A percentile compares a stretch with the other conserved stretches of the same genome.
These are phyloP conservation scores for Octodon degus DNA, from an alignment of 2,113 vertebrate genomes.

Conservation along the genomic window DNA sequence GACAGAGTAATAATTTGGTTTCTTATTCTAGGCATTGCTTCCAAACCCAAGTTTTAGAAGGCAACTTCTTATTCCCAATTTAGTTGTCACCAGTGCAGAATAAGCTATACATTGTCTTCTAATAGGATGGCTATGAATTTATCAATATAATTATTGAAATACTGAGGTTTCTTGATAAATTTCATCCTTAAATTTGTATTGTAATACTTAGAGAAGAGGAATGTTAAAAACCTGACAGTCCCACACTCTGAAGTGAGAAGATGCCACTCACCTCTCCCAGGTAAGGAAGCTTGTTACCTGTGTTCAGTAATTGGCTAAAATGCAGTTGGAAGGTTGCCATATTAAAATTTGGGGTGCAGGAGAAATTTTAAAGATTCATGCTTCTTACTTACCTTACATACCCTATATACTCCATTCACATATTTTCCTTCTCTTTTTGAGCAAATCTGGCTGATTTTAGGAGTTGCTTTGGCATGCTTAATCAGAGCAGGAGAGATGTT, in stretches of 20 bases:
- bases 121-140: background rate
- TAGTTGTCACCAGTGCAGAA: background rate
- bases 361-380: conserved; percentile 2
- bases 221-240: too few relatives aligned
- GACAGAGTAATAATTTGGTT: background rate
- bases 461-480: conserved; percentile 3
- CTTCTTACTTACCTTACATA: conserved; percentile 35
- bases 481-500: background rate
- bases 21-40: background rate
- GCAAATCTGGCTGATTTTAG: conserved; percentile 46
- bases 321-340: background rate
- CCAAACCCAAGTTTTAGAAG: background rate
- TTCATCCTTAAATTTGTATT: background rate
- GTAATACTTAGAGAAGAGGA: background rate
- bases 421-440: background rate
- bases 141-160: background rate
- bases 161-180: background rate
- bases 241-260: background rate
- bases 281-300: background rate
- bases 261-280: background rate
- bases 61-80: background rate
- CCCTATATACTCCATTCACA: conserved; percentile 48
- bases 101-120: too few relatives aligned
- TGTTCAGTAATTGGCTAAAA: background rate
- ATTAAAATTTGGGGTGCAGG: background rate